Evolutionary conservation across 2,797 vertebrate genomes (phyloP).

Genomic region (Trichosurus vulpecula): DNA sequence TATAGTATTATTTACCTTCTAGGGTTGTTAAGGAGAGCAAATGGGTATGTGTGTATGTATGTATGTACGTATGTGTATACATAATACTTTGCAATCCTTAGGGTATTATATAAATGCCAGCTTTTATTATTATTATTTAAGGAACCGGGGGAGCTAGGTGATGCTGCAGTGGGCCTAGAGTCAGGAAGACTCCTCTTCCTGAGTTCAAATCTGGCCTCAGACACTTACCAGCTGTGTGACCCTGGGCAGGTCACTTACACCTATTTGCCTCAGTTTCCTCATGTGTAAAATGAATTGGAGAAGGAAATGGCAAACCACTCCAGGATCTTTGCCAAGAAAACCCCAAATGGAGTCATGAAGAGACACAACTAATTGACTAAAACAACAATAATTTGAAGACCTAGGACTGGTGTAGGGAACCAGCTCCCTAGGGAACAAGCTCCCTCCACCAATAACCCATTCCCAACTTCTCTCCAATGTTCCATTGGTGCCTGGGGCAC

Average conservation of each 20-base stretch:
- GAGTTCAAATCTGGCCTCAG: neutral
- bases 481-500: neutral
- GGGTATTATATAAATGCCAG: neutral
- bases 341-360: neutral
- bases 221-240: neutral
- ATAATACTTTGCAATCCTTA: neutral
- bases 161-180: neutral
- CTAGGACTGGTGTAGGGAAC: neutral
- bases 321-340: neutral
- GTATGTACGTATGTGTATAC: too few species aligned
- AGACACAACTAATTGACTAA: neutral
- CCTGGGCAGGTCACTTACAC: neutral
- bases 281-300: neutral
- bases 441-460: neutral
- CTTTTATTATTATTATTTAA: neutral
- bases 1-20: neutral
- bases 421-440: neutral
- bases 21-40: neutral
- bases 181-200: neutral
- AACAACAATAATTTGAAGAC: neutral
- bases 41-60: neutral
- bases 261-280: neutral
- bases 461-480: neutral
- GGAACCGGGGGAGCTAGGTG: neutral
- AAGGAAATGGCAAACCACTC: neutral